phyloP scores from a whole-genome alignment of 2,797 vertebrate species.

The Syncerus caffer region DNA sequence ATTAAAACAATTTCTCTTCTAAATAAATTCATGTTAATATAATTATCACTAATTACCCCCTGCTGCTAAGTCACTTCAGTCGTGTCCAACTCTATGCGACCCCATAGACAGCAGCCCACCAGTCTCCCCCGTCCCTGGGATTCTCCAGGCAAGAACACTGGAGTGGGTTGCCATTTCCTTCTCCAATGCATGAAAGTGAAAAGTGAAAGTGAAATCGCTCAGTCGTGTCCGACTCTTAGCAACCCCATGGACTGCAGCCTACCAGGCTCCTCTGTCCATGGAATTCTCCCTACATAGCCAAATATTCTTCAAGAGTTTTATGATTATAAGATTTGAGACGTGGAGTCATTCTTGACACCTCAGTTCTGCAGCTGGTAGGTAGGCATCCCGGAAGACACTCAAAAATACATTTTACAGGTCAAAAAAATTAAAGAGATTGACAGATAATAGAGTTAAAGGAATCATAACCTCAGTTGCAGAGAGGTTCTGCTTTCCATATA shows the following conservation, averaged over 20 bases:
- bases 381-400: slow-evolving; percentile 5
- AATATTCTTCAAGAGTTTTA: not conserved
- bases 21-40: not conserved
- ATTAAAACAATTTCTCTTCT: not conserved
- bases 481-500: slow-evolving; percentile 1
- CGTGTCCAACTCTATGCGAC: no score
- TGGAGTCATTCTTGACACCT: not conserved
- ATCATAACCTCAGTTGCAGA: not conserved
- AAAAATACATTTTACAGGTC: slow-evolving; percentile 32
- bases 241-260: no score
- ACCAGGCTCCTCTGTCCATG: no score
- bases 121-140: no score
- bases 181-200: no score
- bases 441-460: slow-evolving; percentile 51
- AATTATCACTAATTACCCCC: not conserved
- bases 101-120: no score
- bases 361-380: slow-evolving; percentile 4
- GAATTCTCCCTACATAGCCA: not conserved
- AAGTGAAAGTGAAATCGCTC: no score
- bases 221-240: no score
- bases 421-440: slow-evolving; percentile 58
- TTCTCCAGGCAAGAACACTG: no score
- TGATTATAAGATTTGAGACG: slow-evolving; percentile 2
- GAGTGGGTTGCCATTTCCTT: no score
- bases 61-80: no score